These are phyloP conservation scores for Aeoliscus strigatus DNA, from an alignment of 2,797 vertebrate species.

Conservation along the genomic window DNA sequence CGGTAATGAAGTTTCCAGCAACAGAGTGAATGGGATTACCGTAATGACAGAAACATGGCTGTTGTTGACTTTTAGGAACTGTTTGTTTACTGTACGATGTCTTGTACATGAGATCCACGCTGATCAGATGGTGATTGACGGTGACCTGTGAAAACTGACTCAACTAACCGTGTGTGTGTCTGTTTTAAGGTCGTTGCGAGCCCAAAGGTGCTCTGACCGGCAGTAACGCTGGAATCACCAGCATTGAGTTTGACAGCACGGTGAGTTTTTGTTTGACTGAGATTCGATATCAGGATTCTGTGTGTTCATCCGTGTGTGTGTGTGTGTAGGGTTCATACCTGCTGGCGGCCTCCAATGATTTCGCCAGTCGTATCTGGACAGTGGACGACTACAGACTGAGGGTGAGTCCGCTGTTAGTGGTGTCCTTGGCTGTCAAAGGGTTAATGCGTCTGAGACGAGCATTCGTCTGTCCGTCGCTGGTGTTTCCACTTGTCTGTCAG, in stretches of 20 bases:
- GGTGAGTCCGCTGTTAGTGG: too few species aligned
- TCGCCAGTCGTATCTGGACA: constrained; percentile 96
- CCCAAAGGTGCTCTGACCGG: constrained; percentile 88
- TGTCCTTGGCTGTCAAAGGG: too few species aligned
- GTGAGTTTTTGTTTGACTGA: constrained; percentile 68
- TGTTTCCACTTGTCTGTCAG: constrained; percentile 46
- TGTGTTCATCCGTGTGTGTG: background rate
- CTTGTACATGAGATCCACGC: too few species aligned
- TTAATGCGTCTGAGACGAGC: too few species aligned
- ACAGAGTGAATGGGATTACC: too few species aligned
- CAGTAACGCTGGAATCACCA: constrained; percentile 97
- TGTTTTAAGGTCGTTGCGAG: constrained; percentile 84
- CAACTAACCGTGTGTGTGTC: constrained; percentile 5
- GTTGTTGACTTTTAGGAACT: too few species aligned
- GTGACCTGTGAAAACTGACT: too few species aligned
- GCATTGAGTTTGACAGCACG: constrained; percentile 94
- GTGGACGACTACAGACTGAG: constrained; percentile 92
- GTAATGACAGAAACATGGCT: too few species aligned
- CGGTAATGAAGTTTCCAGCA: too few species aligned
- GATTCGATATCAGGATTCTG: background rate
- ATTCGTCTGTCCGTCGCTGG: too few species aligned
- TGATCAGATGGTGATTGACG: too few species aligned
- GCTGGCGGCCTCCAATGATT: constrained; percentile 94
- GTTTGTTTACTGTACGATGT: too few species aligned
- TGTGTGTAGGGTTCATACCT: constrained; percentile 88